phyloP scores from a whole-genome alignment of 2,888 invertebrate species.

The Patella depressa region DNA sequence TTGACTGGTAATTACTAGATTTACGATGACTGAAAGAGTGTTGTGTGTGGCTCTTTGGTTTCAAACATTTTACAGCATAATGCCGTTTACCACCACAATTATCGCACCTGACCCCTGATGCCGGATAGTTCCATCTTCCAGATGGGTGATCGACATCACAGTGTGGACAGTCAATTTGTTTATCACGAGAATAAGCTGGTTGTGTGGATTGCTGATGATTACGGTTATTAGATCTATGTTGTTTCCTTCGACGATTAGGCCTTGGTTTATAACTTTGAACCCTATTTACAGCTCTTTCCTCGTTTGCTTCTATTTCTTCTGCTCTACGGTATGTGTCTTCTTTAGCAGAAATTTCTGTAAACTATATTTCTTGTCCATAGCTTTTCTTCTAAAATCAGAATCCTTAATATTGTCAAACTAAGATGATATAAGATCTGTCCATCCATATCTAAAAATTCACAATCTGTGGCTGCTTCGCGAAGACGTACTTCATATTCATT shows the following conservation, averaged over 20 bases:
- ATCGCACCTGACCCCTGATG: not conserved
- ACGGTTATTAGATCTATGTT: not conserved
- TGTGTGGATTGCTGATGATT: not conserved
- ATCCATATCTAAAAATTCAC: no score
- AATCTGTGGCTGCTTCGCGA: not conserved
- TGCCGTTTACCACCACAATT: slow-evolving; percentile 2
- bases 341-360: no score
- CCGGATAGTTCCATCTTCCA: not conserved
- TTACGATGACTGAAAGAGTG: not conserved
- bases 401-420: no score
- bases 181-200: not conserved
- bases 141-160: no score
- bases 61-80: not conserved
- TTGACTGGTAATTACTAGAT: no score
- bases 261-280: no score
- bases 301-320: no score
- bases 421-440: no score
- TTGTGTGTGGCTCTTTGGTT: not conserved
- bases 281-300: no score
- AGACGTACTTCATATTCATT: not conserved
- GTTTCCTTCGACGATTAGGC: not conserved
- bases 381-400: no score
- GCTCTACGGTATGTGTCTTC: no score
- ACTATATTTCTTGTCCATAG: no score
- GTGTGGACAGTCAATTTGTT: not conserved